These are phyloP conservation scores for Myrmecobius fasciatus DNA, from an alignment of 2,113 vertebrate genomes.

Conservation along the genomic window DNA sequence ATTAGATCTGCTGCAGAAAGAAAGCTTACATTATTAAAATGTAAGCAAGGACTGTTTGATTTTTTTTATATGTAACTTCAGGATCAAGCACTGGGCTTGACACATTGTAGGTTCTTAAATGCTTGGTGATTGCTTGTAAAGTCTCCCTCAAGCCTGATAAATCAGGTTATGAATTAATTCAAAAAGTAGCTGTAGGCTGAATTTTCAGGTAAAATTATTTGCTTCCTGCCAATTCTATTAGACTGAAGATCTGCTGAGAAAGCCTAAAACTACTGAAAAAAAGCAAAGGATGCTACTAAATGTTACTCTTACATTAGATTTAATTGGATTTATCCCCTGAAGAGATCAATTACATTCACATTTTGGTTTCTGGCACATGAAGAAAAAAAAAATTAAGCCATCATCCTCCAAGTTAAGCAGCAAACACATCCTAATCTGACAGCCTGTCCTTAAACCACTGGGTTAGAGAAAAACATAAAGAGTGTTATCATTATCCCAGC, in stretches of 20 bases:
- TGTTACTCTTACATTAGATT: constrained; percentile 39
- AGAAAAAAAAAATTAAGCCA: constrained; percentile 16
- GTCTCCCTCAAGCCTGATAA: not conserved
- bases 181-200: not conserved
- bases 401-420: constrained; percentile 59
- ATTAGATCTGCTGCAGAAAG: not conserved
- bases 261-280: constrained; percentile 19
- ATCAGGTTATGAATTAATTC: constrained; percentile 4
- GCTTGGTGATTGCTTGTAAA: not conserved
- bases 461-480: constrained; percentile 1
- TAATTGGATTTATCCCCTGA: constrained; percentile 42
- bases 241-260: constrained; percentile 28
- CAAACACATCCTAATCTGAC: constrained; percentile 23
- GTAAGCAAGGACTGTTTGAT: not conserved
- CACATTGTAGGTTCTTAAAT: not conserved
- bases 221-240: constrained; percentile 9
- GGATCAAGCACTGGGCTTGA: not conserved
- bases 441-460: constrained; percentile 20
- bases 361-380: constrained; percentile 55
- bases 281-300: not conserved
- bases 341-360: constrained; percentile 46
- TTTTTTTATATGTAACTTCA: not conserved
- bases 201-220: constrained; percentile 20
- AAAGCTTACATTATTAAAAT: not conserved
- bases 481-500: not conserved